Evolutionary conservation across 1,140 invertebrate species (phyloP), one percentile per base, ranked within the genome.

Genomic region (Drosophila nigrodunni): DNA sequence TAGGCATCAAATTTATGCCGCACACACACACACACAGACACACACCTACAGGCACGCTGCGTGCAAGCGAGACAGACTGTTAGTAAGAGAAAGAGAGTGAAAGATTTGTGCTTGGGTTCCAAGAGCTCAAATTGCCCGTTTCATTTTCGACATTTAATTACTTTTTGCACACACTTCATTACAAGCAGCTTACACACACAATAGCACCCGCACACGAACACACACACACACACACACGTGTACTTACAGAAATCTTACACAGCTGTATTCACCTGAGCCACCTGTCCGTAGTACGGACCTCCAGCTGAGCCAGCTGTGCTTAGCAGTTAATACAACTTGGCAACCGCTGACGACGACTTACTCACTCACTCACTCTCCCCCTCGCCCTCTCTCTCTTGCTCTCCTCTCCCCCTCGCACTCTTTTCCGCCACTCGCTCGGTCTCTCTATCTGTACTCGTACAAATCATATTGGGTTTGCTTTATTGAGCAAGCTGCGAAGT

Each of bases 91-190:
- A 30, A 60, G 30, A 35, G 50, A 60, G 30, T 43, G 43, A 50
- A 35, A 60, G 25, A 59, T 55, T 58, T 66, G 46, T 52, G 47
- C 39, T 39, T 59, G 39, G 46, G 55, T 18, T 8, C 13, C 13
- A 66, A 69, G 47, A 69, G 46, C 74, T 85, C 81, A 85, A 85
- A 85, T 85, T 66, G 82, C 67, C 70, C 77, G 77, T 81, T 78
- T 86, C 82, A 75, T 80, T 86, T 85, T 85, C 74, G 74, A 81
- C 82, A 85, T 86, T 81, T 85, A 85, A 85, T 85, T 85, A 85
- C 82, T 85, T 85, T 85, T 77, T 81, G 70, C 70, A 65, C 67
- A 80, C 79, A 87, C 82, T 82, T 79, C 77, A 87, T 80, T 87
- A 87, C 78, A 86, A 79, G 72, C 78, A 70, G 76, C 82, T 77